Base-by-base conservation (phyloP, 2,797 vertebrate species). In the Gallirallus australis region DNA sequence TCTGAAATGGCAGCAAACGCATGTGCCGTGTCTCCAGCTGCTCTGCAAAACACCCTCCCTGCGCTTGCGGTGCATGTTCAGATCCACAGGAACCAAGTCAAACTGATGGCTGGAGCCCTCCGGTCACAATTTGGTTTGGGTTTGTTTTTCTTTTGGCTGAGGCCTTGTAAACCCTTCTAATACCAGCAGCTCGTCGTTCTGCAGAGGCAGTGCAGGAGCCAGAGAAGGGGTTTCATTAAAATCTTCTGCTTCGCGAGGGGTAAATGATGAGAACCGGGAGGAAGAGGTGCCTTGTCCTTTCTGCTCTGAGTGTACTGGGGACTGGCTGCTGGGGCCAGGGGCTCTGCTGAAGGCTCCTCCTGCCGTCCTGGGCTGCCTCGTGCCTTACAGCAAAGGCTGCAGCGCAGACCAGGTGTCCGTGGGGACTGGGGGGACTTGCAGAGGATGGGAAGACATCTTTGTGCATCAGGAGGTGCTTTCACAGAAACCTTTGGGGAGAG, bases 381-480 rank as follows among this genome's bases (percentile, higher is more conserved):
- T 28, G n/a, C 73, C 69, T 39, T 16, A 2, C 8, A 45, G 72
- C 52, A n/a, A 53, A 1, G 0, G 0, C 53, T n/a, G 56, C 30
- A 7, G 65, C 1, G 0, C 37, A 59, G 45, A 9, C 21, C 0
- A 2, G 10, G 6, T 27, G 33, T 27, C 52, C 0, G 1, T 3
- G 37, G 59, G 37, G 18, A 33, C 6, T 0, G 0, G n/a, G n/a
- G 11, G 2, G 0, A 10, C 20, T 75, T 33, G 56, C 21, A 9
- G 75, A 73, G 1, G 19, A 3, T 33, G 48, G 53, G 76, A n/a
- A 4, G 40, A 15, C 9, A 3, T 28, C 35, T 31, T 19, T 19
- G 39, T 52, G 35, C 6, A 1, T 13, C 6, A 5, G 20, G 50
- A 68, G 27, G n/a, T 28, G 48, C 35, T 56, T 40, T 59, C 66